Base-by-base conservation (phyloP, 2,888 invertebrate genomes). In the Neoascia interrupta region DNA sequence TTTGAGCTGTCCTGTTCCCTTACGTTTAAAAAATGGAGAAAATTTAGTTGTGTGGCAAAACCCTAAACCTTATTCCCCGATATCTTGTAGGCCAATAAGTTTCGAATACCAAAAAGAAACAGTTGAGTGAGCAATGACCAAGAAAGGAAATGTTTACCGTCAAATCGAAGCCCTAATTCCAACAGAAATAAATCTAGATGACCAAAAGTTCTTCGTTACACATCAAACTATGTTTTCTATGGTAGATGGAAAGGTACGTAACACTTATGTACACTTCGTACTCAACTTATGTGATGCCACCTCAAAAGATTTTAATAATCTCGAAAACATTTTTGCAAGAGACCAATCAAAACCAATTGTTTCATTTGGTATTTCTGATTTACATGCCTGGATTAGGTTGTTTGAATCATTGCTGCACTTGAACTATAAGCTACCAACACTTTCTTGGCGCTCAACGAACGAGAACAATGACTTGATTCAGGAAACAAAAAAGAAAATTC, bases 71-170 rank as follows among this genome's bases (percentile, higher is more conserved):
- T n/a, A n/a, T n/a, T n/a, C n/a, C n/a, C n/a, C n/a, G n/a, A n/a
- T n/a, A n/a, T n/a, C n/a, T n/a, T n/a, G n/a, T n/a, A n/a, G n/a
- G n/a, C n/a, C n/a, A n/a, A n/a, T n/a, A n/a, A n/a, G n/a, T n/a
- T n/a, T n/a, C n/a, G n/a, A n/a, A n/a, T n/a, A n/a, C n/a, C n/a
- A 5, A 8, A 41, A 5, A 19, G 2, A 23, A 18, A 18, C 10
- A 26, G 16, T n/a, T 13, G 49, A 31, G 31, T 49, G 18, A 49
- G 19, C 49, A 31, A 49, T 18, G 45, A 10, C 45, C 45, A 49
- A n/a, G n/a, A n/a, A 6, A 34, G 11, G 3, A 34, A 34, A 34
- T 6, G n/a, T 18, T 11, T 11, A 19, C 43, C 43, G 26, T 26
- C 26, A 26, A 26, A 26, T 5, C 3, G 26, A 6, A 26, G 6